A percentile compares a stretch with the other conserved stretches of the same genome.
These are phyloP conservation scores for Rhabdophis nuchalis DNA, from an alignment of 2,797 vertebrate species.

Conservation along the genomic window DNA sequence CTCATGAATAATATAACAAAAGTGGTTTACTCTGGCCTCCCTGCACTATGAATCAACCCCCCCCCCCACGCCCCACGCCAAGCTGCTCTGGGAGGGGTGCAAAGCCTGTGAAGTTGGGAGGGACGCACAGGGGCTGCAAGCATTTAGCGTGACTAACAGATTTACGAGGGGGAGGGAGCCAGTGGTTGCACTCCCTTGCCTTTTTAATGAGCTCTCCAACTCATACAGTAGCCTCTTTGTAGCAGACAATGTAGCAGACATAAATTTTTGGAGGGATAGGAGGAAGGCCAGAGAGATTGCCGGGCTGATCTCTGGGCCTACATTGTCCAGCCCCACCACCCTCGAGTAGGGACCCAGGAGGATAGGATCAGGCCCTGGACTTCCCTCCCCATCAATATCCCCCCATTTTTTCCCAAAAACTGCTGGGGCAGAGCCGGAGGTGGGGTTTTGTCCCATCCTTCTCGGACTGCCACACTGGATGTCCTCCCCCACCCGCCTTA, in stretches of 20 bases:
- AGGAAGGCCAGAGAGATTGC: slow-evolving; percentile 12
- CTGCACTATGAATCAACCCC: slow-evolving; percentile 15
- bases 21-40: slow-evolving; percentile 15
- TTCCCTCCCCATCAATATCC: slow-evolving; percentile 24
- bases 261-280: slow-evolving; percentile 38
- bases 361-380: neutral
- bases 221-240: slow-evolving; percentile 55
- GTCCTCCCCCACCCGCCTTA: neutral
- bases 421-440: neutral
- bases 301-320: slow-evolving; percentile 14
- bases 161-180: slow-evolving; percentile 52
- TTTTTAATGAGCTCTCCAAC: slow-evolving; percentile 52
- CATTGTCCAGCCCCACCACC: slow-evolving; percentile 15
- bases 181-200: slow-evolving; percentile 39
- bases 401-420: neutral
- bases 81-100: neutral
- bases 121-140: slow-evolving; percentile 38
- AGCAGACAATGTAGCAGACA: slow-evolving; percentile 41
- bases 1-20: slow-evolving; percentile 37
- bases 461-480: neutral
- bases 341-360: neutral
- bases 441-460: slow-evolving; percentile 12
- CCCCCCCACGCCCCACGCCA: too few relatives aligned
- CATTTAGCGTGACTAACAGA: slow-evolving; percentile 47
- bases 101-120: slow-evolving; percentile 5